These are phyloP conservation scores for Cryptoblepharus egeriae DNA, from an alignment of 2,797 vertebrate species.

Conservation along the genomic window DNA sequence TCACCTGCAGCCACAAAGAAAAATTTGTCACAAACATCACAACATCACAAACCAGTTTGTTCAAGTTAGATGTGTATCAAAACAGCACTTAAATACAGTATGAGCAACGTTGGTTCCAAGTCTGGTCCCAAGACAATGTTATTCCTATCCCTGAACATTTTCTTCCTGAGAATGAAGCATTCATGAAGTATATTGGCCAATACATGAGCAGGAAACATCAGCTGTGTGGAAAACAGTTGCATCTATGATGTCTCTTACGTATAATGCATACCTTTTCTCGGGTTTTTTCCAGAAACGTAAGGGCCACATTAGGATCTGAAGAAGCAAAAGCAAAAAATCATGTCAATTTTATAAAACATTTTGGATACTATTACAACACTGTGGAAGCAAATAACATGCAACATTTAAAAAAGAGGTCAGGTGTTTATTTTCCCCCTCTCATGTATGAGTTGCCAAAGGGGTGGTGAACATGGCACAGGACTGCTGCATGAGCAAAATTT, in stretches of 20 bases:
- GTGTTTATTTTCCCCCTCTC: too few relatives aligned
- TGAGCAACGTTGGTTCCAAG: too few relatives aligned
- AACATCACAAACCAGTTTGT: accelerated
- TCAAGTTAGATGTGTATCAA: neutral
- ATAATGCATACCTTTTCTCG: conserved; percentile 88
- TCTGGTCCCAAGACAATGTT: too few relatives aligned
- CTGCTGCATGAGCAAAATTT: too few relatives aligned
- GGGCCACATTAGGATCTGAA: conserved; percentile 91
- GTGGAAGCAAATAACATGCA: too few relatives aligned
- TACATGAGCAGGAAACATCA: neutral
- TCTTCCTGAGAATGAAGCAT: neutral
- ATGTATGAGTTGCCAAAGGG: too few relatives aligned
- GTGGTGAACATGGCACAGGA: too few relatives aligned
- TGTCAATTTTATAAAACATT: neutral
- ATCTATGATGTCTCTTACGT: neutral
- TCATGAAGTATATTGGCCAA: neutral
- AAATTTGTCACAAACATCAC: neutral
- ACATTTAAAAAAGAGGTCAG: too few relatives aligned
- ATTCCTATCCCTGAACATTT: neutral
- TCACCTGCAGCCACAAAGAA: conserved; percentile 81
- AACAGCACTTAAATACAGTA: neutral
- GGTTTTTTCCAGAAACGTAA: conserved; percentile 95
- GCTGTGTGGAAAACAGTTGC: accelerated
- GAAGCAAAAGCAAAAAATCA: conserved; percentile 21
- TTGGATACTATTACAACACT: accelerated